Conservation (phyloP, 2,888 invertebrate genomes). For the Scaptomyza tumidula region DNA sequence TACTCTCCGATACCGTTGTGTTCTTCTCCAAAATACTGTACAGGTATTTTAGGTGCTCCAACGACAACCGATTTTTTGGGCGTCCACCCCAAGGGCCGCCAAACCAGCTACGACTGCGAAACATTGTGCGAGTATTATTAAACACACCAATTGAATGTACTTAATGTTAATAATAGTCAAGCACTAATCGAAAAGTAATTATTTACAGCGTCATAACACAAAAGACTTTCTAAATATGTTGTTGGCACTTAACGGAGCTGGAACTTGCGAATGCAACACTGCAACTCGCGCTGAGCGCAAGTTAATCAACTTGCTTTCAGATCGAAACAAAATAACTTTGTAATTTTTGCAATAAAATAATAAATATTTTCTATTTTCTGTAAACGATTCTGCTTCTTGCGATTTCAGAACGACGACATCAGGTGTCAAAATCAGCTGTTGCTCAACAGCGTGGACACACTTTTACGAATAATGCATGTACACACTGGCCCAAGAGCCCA, state of each 20-base stretch:
- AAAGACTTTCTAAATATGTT: conserved; percentile 21
- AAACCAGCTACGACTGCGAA: conserved; percentile 95
- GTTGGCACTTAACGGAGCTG: conserved; percentile 26
- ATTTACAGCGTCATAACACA: conserved; percentile 36
- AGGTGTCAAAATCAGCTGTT: conserved; percentile 75
- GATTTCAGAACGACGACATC: conserved; percentile 35
- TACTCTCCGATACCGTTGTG: conserved; percentile 96
- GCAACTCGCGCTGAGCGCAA: not conserved
- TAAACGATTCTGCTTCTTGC: conserved; percentile 52
- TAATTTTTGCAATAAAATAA: conserved; percentile 34
- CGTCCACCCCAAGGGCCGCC: conserved; percentile 94
- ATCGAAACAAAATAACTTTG: conserved; percentile 29
- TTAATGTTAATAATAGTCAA: conserved; percentile 31
- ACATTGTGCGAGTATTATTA: conserved; percentile 86
- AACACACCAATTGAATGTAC: conserved; percentile 19
- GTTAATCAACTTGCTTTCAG: not conserved
- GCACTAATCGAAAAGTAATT: conserved; percentile 24
- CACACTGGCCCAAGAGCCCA: conserved; percentile 29
- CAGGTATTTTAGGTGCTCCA: conserved; percentile 98
- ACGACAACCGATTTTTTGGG: conserved; percentile 98
- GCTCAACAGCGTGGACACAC: conserved; percentile 35
- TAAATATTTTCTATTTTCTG: conserved; percentile 39
- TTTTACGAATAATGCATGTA: conserved; percentile 15
- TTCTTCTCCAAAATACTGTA: conserved; percentile 97
- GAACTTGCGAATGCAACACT: conserved; percentile 15